A percentile compares a stretch with the other conserved stretches of the same genome.
Evolutionary conservation across 37 sponge, comb jelly and placozoan species (phyloP).

Genomic region (Oopsacas minuta): DNA sequence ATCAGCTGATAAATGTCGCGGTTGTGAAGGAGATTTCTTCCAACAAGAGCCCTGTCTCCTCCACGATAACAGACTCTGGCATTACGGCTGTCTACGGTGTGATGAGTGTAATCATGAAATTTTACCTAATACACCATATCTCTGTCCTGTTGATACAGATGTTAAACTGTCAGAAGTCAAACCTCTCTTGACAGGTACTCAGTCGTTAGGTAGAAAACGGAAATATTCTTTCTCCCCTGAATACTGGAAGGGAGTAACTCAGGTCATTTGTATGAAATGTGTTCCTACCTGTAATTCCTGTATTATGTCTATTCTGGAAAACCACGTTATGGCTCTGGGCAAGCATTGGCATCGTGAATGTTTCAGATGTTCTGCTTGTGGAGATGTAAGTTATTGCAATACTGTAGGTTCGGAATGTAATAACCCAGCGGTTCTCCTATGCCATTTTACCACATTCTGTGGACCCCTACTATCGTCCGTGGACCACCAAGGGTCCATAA

Average conservation of each 20-base stretch:
- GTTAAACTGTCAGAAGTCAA: not conserved
- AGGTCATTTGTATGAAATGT: not conserved
- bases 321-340: not conserved
- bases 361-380: constrained; percentile 12
- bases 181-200: not conserved
- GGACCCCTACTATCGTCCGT: too few species aligned
- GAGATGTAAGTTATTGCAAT: constrained; percentile 6
- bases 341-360: not conserved
- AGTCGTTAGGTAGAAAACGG: not conserved
- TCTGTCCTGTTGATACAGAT: not conserved
- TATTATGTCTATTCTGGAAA: not conserved
- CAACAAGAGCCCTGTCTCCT: constrained; percentile 13
- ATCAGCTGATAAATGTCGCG: constrained; percentile 9
- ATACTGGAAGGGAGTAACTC: not conserved
- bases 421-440: too few species aligned
- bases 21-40: constrained; percentile 1
- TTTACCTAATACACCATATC: not conserved
- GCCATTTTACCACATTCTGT: too few species aligned
- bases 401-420: too few species aligned
- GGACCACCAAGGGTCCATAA: too few species aligned
- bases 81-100: not conserved
- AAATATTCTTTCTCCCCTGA: not conserved
- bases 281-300: not conserved
- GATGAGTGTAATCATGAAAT: not conserved
- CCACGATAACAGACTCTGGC: constrained; percentile 15